These are phyloP conservation scores for Orchestia grillus DNA, from an alignment of 1,140 invertebrate species.

Conservation along the genomic window DNA sequence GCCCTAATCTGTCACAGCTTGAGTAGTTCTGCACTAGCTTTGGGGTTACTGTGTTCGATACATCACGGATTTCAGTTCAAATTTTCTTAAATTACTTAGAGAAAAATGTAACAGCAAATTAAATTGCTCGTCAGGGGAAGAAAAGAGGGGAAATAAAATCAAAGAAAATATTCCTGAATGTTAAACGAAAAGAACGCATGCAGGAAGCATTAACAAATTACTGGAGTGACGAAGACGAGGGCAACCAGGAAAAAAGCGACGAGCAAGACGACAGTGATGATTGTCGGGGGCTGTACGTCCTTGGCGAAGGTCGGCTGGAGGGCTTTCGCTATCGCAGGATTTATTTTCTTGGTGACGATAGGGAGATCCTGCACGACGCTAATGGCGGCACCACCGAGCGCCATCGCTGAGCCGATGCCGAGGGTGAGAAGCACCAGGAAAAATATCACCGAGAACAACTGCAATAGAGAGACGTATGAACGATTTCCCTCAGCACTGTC, in stretches of 20 bases:
- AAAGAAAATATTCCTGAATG: background rate
- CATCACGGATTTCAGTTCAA: too few relatives aligned
- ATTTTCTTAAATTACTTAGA: too few relatives aligned
- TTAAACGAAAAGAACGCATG: background rate
- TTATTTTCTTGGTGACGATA: conserved; percentile 73
- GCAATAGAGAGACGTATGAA: conserved; percentile 70
- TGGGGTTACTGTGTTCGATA: too few relatives aligned
- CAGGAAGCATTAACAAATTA: conserved; percentile 71
- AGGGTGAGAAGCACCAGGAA: conserved; percentile 89
- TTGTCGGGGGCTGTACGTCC: background rate
- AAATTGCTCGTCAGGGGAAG: too few relatives aligned
- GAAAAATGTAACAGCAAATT: too few relatives aligned
- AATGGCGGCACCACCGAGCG: conserved; percentile 77
- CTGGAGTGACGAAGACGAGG: conserved; percentile 83
- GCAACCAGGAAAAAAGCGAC: conserved; percentile 78
- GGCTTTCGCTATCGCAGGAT: conserved; percentile 69
- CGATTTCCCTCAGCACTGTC: background rate
- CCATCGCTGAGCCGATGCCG: conserved; percentile 72
- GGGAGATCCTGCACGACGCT: conserved; percentile 81
- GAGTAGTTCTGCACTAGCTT: too few relatives aligned
- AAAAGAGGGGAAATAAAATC: too few relatives aligned
- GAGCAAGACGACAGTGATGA: conserved; percentile 76
- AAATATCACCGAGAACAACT: conserved; percentile 87
- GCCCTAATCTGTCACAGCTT: too few relatives aligned
- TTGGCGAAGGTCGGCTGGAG: conserved; percentile 67